phyloP scores from a whole-genome alignment of 2,113 vertebrate genomes.

The Columbina picui region DNA sequence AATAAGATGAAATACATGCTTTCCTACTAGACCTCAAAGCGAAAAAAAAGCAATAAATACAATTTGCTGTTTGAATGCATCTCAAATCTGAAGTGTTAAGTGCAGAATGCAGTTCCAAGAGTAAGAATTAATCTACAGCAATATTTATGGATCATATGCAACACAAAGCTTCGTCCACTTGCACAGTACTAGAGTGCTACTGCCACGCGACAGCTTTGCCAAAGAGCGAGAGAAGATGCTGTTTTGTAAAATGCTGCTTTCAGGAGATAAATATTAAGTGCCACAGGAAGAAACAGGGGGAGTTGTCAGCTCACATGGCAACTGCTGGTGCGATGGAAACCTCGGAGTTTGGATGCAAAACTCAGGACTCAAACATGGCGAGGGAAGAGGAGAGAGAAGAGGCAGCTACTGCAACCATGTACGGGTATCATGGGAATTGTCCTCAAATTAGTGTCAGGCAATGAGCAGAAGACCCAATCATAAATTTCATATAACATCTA shows the following conservation, averaged over 20 bases:
- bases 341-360: background rate
- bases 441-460: background rate
- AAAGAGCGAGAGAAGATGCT: background rate
- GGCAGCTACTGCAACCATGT: background rate
- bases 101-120: background rate
- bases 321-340: background rate
- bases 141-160: background rate
- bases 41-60: background rate
- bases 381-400: background rate
- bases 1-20: background rate
- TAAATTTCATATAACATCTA: background rate
- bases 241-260: background rate
- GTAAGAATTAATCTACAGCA: background rate
- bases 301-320: background rate
- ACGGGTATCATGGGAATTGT: background rate
- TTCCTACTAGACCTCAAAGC: background rate
- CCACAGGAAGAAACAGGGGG: background rate
- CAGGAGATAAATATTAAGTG: background rate
- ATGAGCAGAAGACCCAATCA: background rate
- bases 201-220: background rate
- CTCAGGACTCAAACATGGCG: background rate
- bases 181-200: accelerated
- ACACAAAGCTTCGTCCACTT: background rate
- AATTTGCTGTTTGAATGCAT: background rate
- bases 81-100: background rate